Evolutionary conservation across 2,113 vertebrate species (phyloP), one percentile per base, ranked within the genome.

Genomic region (Otis tarda): DNA sequence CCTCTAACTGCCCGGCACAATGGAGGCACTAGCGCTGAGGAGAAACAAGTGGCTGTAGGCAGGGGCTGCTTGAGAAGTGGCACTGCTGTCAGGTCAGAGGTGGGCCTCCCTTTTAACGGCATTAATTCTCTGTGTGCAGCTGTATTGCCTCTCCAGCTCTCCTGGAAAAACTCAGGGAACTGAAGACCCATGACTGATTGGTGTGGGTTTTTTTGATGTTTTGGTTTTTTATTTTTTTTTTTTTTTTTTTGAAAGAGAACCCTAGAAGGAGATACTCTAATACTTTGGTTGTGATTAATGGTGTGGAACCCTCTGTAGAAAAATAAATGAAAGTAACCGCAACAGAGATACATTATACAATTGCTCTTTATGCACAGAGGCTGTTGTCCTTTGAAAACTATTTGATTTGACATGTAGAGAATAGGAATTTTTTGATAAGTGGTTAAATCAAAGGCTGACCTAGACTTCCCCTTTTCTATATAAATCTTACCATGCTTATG

Each of bases 301-400:
- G 24, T 35, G 19, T 43, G 78, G 73, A 91, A 52, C 22, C 5
- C 35, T 60, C 17, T 70, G 39, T n/a, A 52, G 68, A 43, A 65
- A 87, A 89, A 83, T 45, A 79, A 74, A 56, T 87, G 10, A 65
- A 89, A 84, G 37, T 55, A 57, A 49, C 7, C 27, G 13, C 60
- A 78, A 14, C 55, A 35, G 30, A 60, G 31, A 18, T 47, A 35
- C 4, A 3, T 74, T 68, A 35, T n/a, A 24, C n/a, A 79, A 60
- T n/a, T 55, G 41, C 25, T 70, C 24, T 89, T 53, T 68, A 45
- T 73, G 69, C 49, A 57, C 33, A 82, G 65, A 53, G 53, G 49
- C 49, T 82, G 21, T 65, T 78, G 69, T 77, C 35, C 87, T 94
- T 93, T 94, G 89, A 79, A 87, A 94, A 82, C 69, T 56, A 78